phyloP scores from a whole-genome alignment of 2,797 vertebrate genomes.

The Myotis findleyi region DNA sequence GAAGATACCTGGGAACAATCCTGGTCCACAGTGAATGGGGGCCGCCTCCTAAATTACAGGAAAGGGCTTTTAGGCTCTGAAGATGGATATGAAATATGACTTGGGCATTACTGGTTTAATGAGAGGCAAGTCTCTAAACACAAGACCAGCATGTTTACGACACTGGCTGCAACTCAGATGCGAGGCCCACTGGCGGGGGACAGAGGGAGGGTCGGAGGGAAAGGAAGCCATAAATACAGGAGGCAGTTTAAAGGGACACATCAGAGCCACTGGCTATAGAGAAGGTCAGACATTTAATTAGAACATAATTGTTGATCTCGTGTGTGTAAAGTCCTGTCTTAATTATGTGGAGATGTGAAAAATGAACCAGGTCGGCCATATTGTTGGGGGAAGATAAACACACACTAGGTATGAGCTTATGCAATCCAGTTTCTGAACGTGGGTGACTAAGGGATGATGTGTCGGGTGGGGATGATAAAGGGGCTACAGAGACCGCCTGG shows the following conservation, averaged over 20 bases:
- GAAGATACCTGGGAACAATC: rapidly evolving
- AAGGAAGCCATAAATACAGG: neutral
- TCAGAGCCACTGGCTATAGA: rapidly evolving
- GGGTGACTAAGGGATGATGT: rapidly evolving
- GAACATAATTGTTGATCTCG: neutral
- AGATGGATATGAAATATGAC: rapidly evolving
- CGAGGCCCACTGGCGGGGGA: too few species aligned
- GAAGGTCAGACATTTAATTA: neutral
- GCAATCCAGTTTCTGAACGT: neutral
- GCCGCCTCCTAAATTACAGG: rapidly evolving
- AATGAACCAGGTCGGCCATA: rapidly evolving
- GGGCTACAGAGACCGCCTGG: neutral
- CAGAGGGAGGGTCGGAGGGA: rapidly evolving
- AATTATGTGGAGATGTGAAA: too few species aligned
- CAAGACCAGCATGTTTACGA: neutral
- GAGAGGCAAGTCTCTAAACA: neutral
- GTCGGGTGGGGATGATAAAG: too few species aligned
- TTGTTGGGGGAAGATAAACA: neutral
- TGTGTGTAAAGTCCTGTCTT: neutral
- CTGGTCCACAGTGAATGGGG: rapidly evolving
- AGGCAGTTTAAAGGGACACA: neutral
- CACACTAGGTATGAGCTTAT: rapidly evolving
- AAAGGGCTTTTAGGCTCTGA: neutral
- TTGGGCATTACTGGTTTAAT: rapidly evolving
- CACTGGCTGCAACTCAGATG: neutral